Base-by-base conservation (phyloP, 2,797 vertebrate genomes). In the Hydrocynus forskahlii region DNA sequence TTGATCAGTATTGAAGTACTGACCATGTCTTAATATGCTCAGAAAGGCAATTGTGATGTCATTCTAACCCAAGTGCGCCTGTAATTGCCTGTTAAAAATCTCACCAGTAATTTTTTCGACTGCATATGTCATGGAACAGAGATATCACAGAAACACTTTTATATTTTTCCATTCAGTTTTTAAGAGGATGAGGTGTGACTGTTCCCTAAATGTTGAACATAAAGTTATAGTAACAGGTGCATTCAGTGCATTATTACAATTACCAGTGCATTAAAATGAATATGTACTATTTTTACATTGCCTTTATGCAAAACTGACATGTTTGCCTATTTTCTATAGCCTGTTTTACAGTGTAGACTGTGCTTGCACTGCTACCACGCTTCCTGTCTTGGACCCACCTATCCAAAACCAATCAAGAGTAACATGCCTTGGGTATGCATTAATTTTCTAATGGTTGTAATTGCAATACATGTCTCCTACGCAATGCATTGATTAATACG, bases 281-380 rank as follows among this genome's bases (percentile, higher is more conserved):
- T 50, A 7, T 50, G 8, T 50, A 12, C 9, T 2, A 3, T 12
- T 50, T 50, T 4, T 14, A 55, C 16, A n/a, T 38, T 16, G 19
- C 23, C 25, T 23, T 29, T 35, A 25, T 25, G 9, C 52, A 35
- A 35, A 14, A 55, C 43, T 7, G 40, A 6, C 76, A 76, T 59
- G 1, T 55, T 19, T 74, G 23, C 13, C 43, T 79, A 4, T 23
- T 50, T n/a, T 57, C 59, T 80, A 55, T 76, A 98, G 97, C 96
- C 96, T 78, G 94, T 97, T 76, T 88, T 97, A 87, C 96, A 98
- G 87, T 98, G 97, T 85, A 94, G 93, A 69, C 94, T 93, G 81
- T 98, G 97, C 87, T 94, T 96, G 86, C 95, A 95, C 55, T 96
- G 94, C 67, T 98, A 97, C 85, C 97, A 98, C 80, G 93, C 96